Base-by-base conservation (phyloP, 2,888 invertebrate genomes). In the Tenthredo distinguenda region DNA sequence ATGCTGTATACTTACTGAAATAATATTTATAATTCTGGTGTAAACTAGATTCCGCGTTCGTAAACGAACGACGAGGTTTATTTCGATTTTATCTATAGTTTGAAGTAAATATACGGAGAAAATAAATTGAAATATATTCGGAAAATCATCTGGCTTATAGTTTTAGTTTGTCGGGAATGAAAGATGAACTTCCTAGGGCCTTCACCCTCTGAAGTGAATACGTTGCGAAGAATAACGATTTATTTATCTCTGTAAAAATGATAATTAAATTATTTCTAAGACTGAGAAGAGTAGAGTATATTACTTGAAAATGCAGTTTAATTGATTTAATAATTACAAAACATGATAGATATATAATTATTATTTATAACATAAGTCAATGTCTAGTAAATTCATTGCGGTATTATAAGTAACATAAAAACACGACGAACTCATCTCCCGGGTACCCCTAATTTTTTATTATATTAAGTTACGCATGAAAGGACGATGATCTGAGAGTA, bases 271-370 rank as follows among this genome's bases (percentile, higher is more conserved):
- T n/a, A 55, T 55, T 7, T 55, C n/a, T 55, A n/a, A 55, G n/a
- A 55, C 55, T 55, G 68, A 2, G 12, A 26, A 65, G 26, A 26
- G 68, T 0, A 15, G 47, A 47, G 15, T 10, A 12, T 47, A 12
- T 47, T 76, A 7, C 10, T 76, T 47, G 31, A 43, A 76, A 76
- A 76, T 47, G 43, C 9, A 47, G 5, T 76, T 76, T 76, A 76
- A 76, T 76, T 47, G 76, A 47, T 47, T 76, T 76, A 76, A 76
- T 76, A 76, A 76, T 76, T 76, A 76, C 76, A 76, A 76, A 76
- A 76, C 76, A 76, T 76, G 47, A 76, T 21, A 76, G 31, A n/a
- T 47, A 47, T 76, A 76, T 43, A 76, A 76, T 76, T 26, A 71
- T 71, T 18, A 71, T 71, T 34, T 7, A 37, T 71, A 71, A 71